A percentile compares a stretch with the other conserved stretches of the same genome.
phyloP scores from a whole-genome alignment of 2,113 vertebrate genomes.

The Pungitius pungitius region DNA sequence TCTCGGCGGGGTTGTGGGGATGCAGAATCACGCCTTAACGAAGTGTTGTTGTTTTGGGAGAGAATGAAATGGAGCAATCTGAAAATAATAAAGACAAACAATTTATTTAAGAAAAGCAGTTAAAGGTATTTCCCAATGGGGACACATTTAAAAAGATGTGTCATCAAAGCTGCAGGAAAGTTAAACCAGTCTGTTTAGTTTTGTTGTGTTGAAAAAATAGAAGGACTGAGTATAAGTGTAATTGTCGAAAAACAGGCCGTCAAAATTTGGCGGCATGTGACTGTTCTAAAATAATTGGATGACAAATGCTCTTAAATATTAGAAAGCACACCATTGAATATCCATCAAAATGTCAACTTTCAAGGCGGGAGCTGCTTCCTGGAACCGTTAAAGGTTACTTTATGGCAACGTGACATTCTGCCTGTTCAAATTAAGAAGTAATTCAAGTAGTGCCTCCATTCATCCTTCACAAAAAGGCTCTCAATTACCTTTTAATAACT shows the following conservation, averaged over 20 bases:
- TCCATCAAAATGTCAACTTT: not conserved
- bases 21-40: not conserved
- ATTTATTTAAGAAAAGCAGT: not conserved
- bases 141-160: not conserved
- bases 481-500: not conserved
- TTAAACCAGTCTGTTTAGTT: not conserved
- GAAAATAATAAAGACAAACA: not conserved
- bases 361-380: not conserved
- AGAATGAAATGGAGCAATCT: not conserved
- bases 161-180: not conserved
- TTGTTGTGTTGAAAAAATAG: not conserved
- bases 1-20: not conserved
- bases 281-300: not conserved
- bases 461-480: not conserved
- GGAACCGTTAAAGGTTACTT: not conserved
- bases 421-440: slow-evolving; percentile 3
- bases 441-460: not conserved
- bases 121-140: not conserved
- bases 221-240: not conserved
- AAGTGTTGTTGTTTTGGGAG: not conserved
- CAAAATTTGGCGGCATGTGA: not conserved
- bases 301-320: not conserved
- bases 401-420: not conserved
- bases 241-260: not conserved
- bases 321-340: not conserved